Conservation (phyloP, 2,113 vertebrate genomes). For the Gracilinanus agilis region DNA sequence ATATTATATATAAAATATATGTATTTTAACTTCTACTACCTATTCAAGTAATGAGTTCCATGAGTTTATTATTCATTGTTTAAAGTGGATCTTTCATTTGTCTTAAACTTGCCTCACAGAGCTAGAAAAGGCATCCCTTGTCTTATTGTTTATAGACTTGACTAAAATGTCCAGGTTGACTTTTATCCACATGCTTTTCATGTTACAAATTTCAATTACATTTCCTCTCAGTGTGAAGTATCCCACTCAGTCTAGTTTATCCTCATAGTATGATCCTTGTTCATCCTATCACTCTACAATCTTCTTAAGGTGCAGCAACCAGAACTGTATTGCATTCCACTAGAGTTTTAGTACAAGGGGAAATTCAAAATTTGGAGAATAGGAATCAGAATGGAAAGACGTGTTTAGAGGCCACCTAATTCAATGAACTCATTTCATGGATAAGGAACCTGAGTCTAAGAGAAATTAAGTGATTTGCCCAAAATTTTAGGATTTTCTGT, state of each 20-base stretch:
- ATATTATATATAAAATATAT: not conserved
- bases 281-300: not conserved
- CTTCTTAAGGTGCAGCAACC: not conserved
- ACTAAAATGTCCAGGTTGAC: not conserved
- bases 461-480: not conserved
- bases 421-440: not conserved
- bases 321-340: too few species aligned
- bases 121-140: not conserved
- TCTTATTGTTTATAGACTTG: not conserved
- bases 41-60: not conserved
- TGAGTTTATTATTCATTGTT: not conserved
- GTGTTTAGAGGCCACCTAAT: not conserved
- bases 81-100: not conserved
- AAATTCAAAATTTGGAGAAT: not conserved
- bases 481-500: not conserved
- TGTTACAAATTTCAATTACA: constrained; percentile 1
- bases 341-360: not conserved
- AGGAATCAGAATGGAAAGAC: not conserved
- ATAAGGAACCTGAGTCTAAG: not conserved
- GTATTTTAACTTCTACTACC: not conserved
- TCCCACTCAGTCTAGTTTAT: not conserved
- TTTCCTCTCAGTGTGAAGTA: not conserved
- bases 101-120: not conserved
- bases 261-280: not conserved
- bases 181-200: not conserved